These are phyloP conservation scores for Patiria miniata DNA, from an alignment of 35 echinoderm and acorn worm genomes.

Conservation along the genomic window DNA sequence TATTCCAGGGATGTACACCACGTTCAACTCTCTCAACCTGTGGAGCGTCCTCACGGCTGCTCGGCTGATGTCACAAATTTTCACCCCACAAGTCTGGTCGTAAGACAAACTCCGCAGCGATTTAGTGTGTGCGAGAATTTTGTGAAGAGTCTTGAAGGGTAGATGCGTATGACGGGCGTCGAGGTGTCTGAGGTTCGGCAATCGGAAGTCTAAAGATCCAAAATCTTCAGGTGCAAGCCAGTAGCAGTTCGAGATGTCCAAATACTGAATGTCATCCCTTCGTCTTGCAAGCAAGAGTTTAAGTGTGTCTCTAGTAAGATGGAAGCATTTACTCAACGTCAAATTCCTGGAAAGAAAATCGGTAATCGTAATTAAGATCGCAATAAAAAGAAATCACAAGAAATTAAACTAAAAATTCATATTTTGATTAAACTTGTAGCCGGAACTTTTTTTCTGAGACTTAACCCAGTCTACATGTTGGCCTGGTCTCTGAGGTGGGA, in stretches of 20 bases:
- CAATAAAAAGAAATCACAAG: too few species aligned
- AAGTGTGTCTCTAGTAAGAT: constrained; percentile 3
- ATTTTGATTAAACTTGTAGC: too few species aligned
- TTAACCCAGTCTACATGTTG: too few species aligned
- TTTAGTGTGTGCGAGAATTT: not conserved
- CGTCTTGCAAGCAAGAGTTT: not conserved
- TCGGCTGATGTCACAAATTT: not conserved
- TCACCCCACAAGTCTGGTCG: not conserved
- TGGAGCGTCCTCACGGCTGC: not conserved
- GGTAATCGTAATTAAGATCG: too few species aligned
- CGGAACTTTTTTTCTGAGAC: too few species aligned
- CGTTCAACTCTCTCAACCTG: not conserved
- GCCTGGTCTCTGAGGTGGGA: too few species aligned
- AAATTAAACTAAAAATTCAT: too few species aligned
- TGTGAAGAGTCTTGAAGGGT: not conserved
- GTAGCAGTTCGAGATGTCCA: constrained; percentile 17
- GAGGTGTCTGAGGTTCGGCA: not conserved
- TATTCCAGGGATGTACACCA: not conserved
- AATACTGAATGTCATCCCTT: not conserved
- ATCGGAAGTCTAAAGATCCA: not conserved
- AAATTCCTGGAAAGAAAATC: not conserved
- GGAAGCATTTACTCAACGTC: not conserved
- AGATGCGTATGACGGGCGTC: not conserved
- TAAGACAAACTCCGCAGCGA: not conserved
- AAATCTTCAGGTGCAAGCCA: not conserved